Evolutionary conservation across 2,797 vertebrate genomes (phyloP).

Genomic region (Chiroxiphia lanceolata): DNA sequence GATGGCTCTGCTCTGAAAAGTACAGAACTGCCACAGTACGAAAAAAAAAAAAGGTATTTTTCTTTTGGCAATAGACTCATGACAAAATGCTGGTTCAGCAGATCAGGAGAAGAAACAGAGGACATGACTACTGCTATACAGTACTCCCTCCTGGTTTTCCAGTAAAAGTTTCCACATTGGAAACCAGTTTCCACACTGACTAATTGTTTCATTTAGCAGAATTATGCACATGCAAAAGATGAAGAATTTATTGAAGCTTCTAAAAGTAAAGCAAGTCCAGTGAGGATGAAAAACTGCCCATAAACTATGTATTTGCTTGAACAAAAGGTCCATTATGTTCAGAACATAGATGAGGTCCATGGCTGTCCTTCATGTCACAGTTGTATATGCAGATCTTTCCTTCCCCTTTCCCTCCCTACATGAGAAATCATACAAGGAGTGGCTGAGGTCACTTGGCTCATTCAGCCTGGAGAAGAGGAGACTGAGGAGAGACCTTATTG

Average conservation of each 20-base stretch:
- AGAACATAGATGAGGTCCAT: background rate
- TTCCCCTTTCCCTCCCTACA: background rate
- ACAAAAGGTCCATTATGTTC: background rate
- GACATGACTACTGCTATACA: background rate
- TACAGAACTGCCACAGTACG: background rate
- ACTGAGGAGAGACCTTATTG: fast-evolving
- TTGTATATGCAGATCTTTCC: background rate
- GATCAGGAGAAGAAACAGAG: background rate
- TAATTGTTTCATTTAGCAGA: background rate
- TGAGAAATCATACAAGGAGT: background rate
- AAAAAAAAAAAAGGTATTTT: background rate
- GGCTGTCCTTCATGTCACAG: background rate
- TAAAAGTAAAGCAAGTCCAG: background rate
- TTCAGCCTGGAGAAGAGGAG: background rate
- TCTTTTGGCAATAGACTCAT: background rate
- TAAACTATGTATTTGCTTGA: background rate
- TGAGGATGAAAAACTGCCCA: background rate
- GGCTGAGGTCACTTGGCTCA: background rate
- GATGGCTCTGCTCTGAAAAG: background rate
- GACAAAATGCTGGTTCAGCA: background rate
- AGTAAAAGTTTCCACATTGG: background rate
- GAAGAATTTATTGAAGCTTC: background rate
- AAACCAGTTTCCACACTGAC: background rate
- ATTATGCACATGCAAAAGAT: background rate
- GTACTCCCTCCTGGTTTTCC: background rate